Percentiles rank a stretch among this genome's conserved stretches.
These are phyloP conservation scores for Augiades crinisus DNA, from an alignment of 2,888 invertebrate species.

Conservation along the genomic window DNA sequence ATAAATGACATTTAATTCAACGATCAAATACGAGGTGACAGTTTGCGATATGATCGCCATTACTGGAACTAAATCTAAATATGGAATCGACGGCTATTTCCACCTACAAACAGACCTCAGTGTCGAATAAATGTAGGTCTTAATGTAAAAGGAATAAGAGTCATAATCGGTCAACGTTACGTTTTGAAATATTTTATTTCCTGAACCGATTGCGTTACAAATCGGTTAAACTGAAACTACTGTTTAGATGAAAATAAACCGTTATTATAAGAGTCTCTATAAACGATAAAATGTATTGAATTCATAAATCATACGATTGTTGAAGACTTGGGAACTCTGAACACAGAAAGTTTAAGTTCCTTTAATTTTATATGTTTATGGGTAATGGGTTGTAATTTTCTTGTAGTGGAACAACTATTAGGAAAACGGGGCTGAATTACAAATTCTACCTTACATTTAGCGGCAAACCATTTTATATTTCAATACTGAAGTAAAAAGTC, in stretches of 20 bases:
- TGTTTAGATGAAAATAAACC: background rate
- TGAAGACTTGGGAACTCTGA: no score
- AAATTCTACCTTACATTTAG: no score
- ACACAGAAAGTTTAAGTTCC: no score
- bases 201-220: constrained; percentile 3
- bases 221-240: background rate
- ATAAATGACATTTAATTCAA: background rate
- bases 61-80: constrained; percentile 12
- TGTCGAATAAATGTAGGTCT: background rate
- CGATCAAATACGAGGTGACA: background rate
- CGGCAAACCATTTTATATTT: no score
- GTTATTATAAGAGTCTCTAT: background rate
- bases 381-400: no score
- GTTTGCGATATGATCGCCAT: constrained; percentile 3
- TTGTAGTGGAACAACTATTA: no score
- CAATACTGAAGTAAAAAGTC: no score
- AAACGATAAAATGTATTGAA: no score
- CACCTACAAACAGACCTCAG: background rate
- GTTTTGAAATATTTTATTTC: constrained; percentile 1
- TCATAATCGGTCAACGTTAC: background rate
- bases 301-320: no score
- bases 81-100: constrained; percentile 12
- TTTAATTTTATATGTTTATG: no score
- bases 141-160: background rate
- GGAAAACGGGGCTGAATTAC: no score